Conservation (phyloP, 1,140 invertebrate genomes). For the Rhizoglyphus robini region DNA sequence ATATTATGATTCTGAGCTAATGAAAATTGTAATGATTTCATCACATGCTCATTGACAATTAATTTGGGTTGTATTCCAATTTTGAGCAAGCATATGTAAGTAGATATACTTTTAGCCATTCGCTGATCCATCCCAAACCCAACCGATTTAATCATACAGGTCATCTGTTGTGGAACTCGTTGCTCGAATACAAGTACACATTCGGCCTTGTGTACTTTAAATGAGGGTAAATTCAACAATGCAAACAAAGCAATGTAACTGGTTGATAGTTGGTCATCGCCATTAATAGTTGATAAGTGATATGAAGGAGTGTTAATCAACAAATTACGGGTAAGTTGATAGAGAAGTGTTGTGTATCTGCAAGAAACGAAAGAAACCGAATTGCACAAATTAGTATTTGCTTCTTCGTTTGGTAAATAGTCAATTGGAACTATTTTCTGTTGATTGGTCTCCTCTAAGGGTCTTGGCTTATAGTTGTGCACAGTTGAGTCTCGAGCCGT, state of each 20-base stretch:
- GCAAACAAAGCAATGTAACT: not conserved
- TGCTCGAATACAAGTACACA: constrained; percentile 4
- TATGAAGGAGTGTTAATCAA: not conserved
- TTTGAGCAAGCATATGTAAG: not conserved
- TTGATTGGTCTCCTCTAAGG: not conserved
- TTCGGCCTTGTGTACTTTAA: not conserved
- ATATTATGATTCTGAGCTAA: not conserved
- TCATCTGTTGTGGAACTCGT: not conserved
- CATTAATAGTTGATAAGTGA: not conserved
- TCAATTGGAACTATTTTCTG: too few relatives aligned
- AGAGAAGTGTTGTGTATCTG: not conserved
- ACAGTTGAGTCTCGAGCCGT: not conserved
- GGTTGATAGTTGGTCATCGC: not conserved
- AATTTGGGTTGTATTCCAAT: not conserved
- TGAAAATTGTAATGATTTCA: not conserved
- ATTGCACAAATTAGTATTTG: too few relatives aligned
- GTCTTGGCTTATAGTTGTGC: too few relatives aligned
- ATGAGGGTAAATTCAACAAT: too few relatives aligned
- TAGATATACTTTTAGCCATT: not conserved
- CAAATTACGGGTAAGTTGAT: constrained; percentile 2
- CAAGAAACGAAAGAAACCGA: not conserved
- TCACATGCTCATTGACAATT: not conserved
- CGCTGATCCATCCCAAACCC: not conserved
- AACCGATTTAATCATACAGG: not conserved
- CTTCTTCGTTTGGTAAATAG: too few relatives aligned